Conservation (phyloP, 2,797 vertebrate genomes). For the Amblyraja radiata region DNA sequence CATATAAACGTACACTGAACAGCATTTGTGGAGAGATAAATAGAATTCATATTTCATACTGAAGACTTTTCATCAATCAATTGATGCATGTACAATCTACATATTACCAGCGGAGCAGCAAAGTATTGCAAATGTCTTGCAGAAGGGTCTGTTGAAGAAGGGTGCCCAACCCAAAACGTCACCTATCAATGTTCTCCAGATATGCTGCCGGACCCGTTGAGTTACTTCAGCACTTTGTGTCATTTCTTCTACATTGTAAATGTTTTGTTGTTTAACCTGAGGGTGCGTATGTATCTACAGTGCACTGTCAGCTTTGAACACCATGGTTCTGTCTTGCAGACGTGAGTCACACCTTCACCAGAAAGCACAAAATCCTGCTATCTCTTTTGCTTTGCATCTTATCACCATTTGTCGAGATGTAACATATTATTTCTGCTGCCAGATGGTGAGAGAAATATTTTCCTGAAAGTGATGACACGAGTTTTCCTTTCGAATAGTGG, state of each 20-base stretch:
- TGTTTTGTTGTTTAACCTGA: too few species aligned
- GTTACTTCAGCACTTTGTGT: too few species aligned
- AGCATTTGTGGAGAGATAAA: not conserved
- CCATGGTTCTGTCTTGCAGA: too few species aligned
- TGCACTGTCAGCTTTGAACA: too few species aligned
- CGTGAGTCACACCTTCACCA: not conserved
- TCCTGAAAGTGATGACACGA: not conserved
- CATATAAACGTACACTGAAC: not conserved
- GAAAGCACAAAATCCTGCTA: not conserved
- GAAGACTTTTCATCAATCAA: not conserved
- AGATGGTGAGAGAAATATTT: not conserved
- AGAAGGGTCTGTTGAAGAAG: too few species aligned
- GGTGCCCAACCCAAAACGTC: too few species aligned
- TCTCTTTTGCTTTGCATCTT: not conserved
- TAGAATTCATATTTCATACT: not conserved
- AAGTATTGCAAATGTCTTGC: not conserved
- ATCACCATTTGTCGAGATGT: not conserved
- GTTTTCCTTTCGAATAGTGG: not conserved
- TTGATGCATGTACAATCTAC: not conserved
- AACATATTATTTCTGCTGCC: not conserved
- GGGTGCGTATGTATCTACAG: too few species aligned
- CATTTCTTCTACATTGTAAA: too few species aligned
- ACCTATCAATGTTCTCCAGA: too few species aligned
- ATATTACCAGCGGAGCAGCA: not conserved
- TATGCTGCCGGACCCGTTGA: too few species aligned